These are phyloP conservation scores for Brachionus paranguensis DNA, from an alignment of 1,140 invertebrate species.

Conservation along the genomic window DNA sequence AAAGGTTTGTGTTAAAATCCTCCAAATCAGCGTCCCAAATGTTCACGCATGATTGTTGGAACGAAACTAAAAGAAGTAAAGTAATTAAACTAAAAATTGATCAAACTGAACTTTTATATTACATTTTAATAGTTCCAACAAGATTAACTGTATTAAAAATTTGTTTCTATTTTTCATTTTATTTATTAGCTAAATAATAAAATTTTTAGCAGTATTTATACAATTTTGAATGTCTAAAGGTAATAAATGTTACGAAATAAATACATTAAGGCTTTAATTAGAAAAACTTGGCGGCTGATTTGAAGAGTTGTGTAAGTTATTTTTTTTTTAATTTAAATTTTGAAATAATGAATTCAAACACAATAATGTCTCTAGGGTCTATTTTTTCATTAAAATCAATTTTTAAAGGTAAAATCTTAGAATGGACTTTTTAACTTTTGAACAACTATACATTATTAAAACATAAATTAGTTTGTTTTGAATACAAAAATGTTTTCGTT, in stretches of 20 bases:
- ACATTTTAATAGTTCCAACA: neutral
- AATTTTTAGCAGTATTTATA: neutral
- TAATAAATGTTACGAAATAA: neutral
- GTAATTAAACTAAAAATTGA: neutral
- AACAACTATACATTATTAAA: neutral
- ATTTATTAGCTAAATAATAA: neutral
- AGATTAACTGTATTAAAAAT: neutral
- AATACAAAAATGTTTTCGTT: neutral
- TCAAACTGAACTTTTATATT: neutral
- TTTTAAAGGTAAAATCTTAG: neutral
- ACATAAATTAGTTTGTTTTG: neutral
- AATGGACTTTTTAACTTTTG: neutral
- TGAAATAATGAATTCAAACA: neutral
- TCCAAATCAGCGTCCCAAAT: conserved; percentile 6
- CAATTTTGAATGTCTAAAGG: neutral
- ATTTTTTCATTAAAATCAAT: neutral
- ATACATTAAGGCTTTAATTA: neutral
- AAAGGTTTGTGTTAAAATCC: neutral
- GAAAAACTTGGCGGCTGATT: neutral
- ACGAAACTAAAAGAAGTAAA: neutral
- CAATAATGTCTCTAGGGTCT: neutral
- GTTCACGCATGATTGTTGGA: neutral
- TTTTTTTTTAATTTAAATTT: neutral
- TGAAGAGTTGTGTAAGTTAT: neutral
- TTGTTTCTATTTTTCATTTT: neutral